Base-by-base conservation (phyloP, 2,113 vertebrate species). In the Puma concolor region DNA sequence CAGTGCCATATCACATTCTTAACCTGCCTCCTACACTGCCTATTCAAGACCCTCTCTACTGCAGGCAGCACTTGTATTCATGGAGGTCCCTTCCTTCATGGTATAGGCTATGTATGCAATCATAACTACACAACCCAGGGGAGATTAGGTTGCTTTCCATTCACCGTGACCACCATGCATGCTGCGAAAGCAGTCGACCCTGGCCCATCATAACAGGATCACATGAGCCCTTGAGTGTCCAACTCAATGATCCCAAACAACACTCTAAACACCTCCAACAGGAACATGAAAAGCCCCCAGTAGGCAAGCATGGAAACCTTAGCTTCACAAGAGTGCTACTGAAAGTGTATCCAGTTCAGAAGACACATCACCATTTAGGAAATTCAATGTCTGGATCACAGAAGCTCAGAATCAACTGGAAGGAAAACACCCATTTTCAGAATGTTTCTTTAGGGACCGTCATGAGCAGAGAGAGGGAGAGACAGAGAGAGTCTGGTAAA, bases 1-100 rank as follows among this genome's bases (percentile, higher is more conserved):
- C 14, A 16, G 27, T 0, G 2, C 7, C 48, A 1, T 0, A 0
- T 0, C 0, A 17, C 4, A 29, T 33, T 11, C 33, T 41, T n/a
- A 14, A 0, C 41, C 31, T 8, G 38, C 17, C 11, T 15, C 33
- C 31, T 38, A 31, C 36, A 17, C 12, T 10, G 8, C 36, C 38
- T 11, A 4, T 13, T 31, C 93, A 12, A 14, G 15, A 38, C 15
- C 31, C 5, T 66, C 10, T 13, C 19, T 4, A 31, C 0, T 0
- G 0, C 0, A 5, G 12, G 15, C 21, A 16, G 54, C 1, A 7
- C 33, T 33, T 9, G 19, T 21, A 13, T 5, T 50, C 67, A 12
- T 3, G 0, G 38, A 21, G 8, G 27, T 17, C 38, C 69, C 27
- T 41, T n/a, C 17, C 17, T 17, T 63, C 44, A 1, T 9, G 72